Percentiles rank a stretch among this genome's conserved stretches.
These are phyloP conservation scores for Crambe crambe DNA, from an alignment of 37 sponge, comb jelly and placozoan genomes.

Conservation along the genomic window DNA sequence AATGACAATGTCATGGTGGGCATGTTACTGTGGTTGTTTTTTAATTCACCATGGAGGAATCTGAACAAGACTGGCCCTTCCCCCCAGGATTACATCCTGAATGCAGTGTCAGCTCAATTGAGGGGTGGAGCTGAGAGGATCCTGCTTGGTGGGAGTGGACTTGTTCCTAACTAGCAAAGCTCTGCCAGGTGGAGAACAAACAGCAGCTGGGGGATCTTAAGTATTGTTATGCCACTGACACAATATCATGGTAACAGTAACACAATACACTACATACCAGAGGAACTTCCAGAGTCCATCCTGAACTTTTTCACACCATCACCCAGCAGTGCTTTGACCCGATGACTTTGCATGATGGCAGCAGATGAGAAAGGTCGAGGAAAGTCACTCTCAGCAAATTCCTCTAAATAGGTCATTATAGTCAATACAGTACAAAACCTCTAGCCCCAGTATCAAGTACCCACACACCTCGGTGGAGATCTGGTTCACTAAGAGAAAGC, in stretches of 20 bases:
- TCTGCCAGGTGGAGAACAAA: too few species aligned
- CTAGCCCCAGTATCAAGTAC: neutral
- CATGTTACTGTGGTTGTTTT: too few species aligned
- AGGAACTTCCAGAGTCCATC: constrained; percentile 12
- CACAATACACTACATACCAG: constrained; percentile 29
- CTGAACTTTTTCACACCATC: neutral
- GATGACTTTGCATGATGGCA: constrained; percentile 1
- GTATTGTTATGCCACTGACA: too few species aligned
- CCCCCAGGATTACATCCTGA: too few species aligned
- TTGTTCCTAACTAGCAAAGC: too few species aligned
- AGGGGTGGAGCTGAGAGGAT: too few species aligned
- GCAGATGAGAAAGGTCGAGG: constrained; percentile 8
- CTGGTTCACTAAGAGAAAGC: constrained; percentile 32
- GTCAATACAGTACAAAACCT: neutral
- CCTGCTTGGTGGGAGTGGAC: too few species aligned
- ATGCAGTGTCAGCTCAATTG: too few species aligned
- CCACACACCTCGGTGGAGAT: neutral
- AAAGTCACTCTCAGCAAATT: neutral
- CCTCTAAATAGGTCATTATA: neutral
- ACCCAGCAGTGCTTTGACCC: neutral
- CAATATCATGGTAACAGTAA: neutral
- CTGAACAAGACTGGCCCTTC: too few species aligned
- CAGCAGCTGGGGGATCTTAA: too few species aligned
- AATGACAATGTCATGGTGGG: too few species aligned
- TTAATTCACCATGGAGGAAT: too few species aligned